Base-by-base conservation (phyloP, 2,797 vertebrate species). In the Melanotaenia boesemani region DNA sequence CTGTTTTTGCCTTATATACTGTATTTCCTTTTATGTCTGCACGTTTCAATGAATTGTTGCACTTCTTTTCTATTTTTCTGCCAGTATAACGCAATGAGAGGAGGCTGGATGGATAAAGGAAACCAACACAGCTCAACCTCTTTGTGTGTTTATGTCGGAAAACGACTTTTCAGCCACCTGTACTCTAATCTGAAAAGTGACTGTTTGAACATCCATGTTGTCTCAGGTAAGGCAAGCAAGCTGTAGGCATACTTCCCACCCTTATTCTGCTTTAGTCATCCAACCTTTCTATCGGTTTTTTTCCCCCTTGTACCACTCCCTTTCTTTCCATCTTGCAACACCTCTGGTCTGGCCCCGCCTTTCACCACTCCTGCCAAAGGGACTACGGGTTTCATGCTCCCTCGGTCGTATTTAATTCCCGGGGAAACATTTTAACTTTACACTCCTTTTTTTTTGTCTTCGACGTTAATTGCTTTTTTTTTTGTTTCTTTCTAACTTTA, bases 321-420 rank as follows among this genome's bases (percentile, higher is more conserved):
- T 71, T 67, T 60, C 34, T 55, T 67, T 46, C 69, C 76, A 71
- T 74, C 44, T 67, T 44, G 64, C 2, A 8, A 11, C 65, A 8
- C 5, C 8, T 5, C 22, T 58, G n/a, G 81, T 5, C 22, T 58
- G n/a, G 81, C 52, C 87, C 91, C 87, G 84, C 90, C 90, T 77
- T 56, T 46, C 64, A 32, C 71, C 76, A 66, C 52, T 69, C 62
- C 66, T 50, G 1, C 46, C 24, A 79, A 18, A 69, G 65, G 20
- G 50, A 66, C 77, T 41, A 39, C 16, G 63, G 78, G 65, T 69
- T 78, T 67, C 67, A 81, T 76, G 79, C 71, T 62, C 66, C 64
- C 61, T 74, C 63, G 46, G 60, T n/a, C 58, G 50, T 60, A 67
- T 65, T 81, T 65, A 67, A 63, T 50, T 81, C 65, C 74, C 69